Percentiles rank a stretch among this genome's conserved stretches.
phyloP scores from a whole-genome alignment of 1,140 invertebrate species.

The Cydia amplana region DNA sequence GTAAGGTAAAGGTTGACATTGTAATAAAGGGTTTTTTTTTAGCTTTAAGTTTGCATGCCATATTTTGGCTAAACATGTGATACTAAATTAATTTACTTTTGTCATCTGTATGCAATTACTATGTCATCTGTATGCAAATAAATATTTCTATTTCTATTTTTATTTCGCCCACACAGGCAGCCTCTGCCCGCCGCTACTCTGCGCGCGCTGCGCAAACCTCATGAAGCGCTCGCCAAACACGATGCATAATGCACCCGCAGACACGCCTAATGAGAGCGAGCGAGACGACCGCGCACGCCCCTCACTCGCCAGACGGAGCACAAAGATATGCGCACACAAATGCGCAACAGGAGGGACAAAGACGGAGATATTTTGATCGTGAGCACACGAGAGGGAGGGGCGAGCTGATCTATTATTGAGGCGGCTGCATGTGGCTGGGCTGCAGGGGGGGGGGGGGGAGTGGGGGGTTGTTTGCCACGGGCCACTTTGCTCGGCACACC shows the following conservation, averaged over 20 bases:
- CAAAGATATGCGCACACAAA: conserved; percentile 45
- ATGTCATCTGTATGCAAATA: no score
- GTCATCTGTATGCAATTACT: no score
- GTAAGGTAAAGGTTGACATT: no score
- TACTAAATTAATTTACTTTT: no score
- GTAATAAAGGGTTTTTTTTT: no score
- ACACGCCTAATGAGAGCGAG: conserved; percentile 74
- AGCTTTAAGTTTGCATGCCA: no score
- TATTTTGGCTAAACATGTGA: no score
- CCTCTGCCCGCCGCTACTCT: conserved; percentile 39
- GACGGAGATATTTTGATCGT: conserved; percentile 46
- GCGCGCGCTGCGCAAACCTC: conserved; percentile 24
- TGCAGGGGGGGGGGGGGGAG: conserved; percentile 31
- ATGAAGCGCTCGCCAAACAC: conserved; percentile 68
- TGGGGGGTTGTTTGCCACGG: conserved; percentile 44
- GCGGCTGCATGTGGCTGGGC: conserved; percentile 51
- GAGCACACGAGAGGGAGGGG: conserved; percentile 48
- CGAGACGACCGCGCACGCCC: conserved; percentile 46
- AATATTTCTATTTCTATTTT: no score
- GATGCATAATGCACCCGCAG: conserved; percentile 60
- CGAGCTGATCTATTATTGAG: conserved; percentile 62
- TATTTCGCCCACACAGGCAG: no score
- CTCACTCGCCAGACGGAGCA: conserved; percentile 36
- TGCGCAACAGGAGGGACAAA: conserved; percentile 61
- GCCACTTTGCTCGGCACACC: conserved; percentile 65